Evolutionary conservation across 2,113 vertebrate species (phyloP).

Genomic region (Ornithorhynchus anatinus): DNA sequence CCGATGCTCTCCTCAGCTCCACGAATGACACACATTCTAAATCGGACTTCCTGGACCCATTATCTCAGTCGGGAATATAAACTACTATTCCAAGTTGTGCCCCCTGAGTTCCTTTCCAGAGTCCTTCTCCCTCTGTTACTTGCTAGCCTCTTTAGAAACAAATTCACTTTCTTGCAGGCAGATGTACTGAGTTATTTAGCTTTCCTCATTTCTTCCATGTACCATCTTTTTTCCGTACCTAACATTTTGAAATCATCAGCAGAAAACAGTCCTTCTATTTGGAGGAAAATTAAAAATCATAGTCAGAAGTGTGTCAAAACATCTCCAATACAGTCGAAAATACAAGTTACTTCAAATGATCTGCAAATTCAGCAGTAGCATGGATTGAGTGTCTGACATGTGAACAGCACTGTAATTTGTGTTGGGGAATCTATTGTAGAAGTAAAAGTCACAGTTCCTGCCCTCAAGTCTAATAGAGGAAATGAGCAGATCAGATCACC

Average conservation of each 20-base stretch:
- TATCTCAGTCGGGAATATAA: not conserved
- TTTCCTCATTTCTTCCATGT: conserved; percentile 40
- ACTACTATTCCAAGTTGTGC: not conserved
- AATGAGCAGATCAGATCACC: too few relatives aligned
- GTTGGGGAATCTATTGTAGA: too few relatives aligned
- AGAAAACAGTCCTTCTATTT: conserved; percentile 60
- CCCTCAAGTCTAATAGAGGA: too few relatives aligned
- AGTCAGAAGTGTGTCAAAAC: conserved; percentile 72
- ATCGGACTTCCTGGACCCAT: not conserved
- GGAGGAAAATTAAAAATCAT: conserved; percentile 62
- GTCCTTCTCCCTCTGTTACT: not conserved
- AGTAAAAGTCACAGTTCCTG: too few relatives aligned
- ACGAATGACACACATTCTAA: not conserved
- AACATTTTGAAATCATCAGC: conserved; percentile 58
- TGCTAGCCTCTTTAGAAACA: not conserved
- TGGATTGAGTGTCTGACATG: too few relatives aligned
- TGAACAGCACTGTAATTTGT: too few relatives aligned
- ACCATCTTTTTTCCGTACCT: conserved; percentile 39
- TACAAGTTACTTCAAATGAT: conserved; percentile 79
- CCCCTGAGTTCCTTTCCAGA: not conserved
- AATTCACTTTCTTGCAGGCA: not conserved
- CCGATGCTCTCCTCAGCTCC: not conserved
- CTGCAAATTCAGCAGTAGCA: too few relatives aligned
- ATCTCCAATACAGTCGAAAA: conserved; percentile 77
- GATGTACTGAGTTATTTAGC: conserved; percentile 20